These are phyloP conservation scores for Xiphias gladius DNA, from an alignment of 2,113 vertebrate genomes.

Conservation along the genomic window DNA sequence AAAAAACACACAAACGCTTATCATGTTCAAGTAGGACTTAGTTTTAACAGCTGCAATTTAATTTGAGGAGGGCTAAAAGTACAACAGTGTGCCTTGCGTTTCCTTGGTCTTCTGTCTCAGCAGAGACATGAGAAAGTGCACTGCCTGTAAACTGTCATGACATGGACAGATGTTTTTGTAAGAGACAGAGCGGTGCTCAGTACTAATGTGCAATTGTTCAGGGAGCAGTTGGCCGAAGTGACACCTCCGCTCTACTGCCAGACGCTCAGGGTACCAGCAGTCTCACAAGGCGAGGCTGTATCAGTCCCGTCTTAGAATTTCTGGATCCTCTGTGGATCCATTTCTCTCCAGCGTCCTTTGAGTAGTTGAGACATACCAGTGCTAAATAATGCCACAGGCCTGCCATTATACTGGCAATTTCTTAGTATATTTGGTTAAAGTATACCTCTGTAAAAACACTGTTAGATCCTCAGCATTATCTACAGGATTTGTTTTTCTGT, in stretches of 20 bases:
- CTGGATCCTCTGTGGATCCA: not conserved
- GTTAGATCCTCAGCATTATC: not conserved
- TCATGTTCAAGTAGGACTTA: not conserved
- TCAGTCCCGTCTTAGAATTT: conserved; percentile 10
- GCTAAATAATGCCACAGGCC: conserved; percentile 34
- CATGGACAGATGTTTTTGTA: conserved; percentile 24
- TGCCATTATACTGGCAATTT: conserved; percentile 4
- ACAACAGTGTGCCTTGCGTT: not conserved
- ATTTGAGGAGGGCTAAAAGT: conserved; percentile 10
- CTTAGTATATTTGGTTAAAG: not conserved
- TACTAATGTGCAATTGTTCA: conserved; percentile 24
- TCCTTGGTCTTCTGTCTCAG: conserved; percentile 1
- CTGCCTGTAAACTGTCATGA: conserved; percentile 11
- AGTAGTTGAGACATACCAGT: conserved; percentile 26
- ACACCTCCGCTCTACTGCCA: conserved; percentile 17
- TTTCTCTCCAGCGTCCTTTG: conserved; percentile 13
- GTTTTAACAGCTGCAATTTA: not conserved
- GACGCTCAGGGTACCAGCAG: conserved; percentile 1
- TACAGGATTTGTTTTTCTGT: not conserved
- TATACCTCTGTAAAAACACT: not conserved
- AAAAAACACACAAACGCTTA: not conserved
- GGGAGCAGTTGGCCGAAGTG: conserved; percentile 32
- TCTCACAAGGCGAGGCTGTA: conserved; percentile 29
- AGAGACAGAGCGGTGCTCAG: conserved; percentile 7
- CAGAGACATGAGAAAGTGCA: conserved; percentile 6